Evolutionary conservation across 92 coral and sea anemone species (phyloP), one percentile per base, ranked within the genome.

Genomic region (Zoanthus sansibaricus): DNA sequence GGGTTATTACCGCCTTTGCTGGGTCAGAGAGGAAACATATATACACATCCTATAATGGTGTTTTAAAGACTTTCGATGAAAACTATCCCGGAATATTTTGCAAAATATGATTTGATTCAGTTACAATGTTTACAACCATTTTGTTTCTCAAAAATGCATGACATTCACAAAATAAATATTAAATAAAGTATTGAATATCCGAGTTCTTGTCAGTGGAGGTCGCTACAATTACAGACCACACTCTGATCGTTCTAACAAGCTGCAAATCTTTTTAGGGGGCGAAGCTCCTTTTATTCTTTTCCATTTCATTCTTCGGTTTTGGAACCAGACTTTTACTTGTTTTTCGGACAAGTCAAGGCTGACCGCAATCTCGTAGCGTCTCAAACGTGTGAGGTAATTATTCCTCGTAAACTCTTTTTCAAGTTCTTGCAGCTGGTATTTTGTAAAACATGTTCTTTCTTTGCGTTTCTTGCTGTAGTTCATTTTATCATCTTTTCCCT

Each of bases 231-330:
- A 80, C 67, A 80, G 15, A 42, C 74, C 73, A 46, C 66, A 80
- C 32, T 91, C 96, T 69, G 75, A 82, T 71, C 89, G 91, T 6
- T 91, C 94, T 21, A 70, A 49, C 0, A 76, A 37, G 42, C 42
- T 6, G 1, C 59, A 71, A 18, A 69, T 75, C 72, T 92, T 94
- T 78, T 83, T 92, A 0, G 95, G 94, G 0, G 95, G 89, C 6
- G 87, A 54, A 62, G 89, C 91, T 0, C 98, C 98, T n/a, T 93
- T 92, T 0, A 86, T 87, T 55, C 98, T 68, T 51, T 94, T 94
- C 98, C 98, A 94, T 71, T 94, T 94, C 98, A 94, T 94, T 7
- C 98, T 88, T 78, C 98, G 82, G 90, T 94, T 94, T 83, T 94
- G 98, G 78, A 94, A 94, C 98, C 98, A 94, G 8, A 94, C 98